Conservation (phyloP, 2,888 invertebrate genomes). For the Himalopsyche japonica region DNA sequence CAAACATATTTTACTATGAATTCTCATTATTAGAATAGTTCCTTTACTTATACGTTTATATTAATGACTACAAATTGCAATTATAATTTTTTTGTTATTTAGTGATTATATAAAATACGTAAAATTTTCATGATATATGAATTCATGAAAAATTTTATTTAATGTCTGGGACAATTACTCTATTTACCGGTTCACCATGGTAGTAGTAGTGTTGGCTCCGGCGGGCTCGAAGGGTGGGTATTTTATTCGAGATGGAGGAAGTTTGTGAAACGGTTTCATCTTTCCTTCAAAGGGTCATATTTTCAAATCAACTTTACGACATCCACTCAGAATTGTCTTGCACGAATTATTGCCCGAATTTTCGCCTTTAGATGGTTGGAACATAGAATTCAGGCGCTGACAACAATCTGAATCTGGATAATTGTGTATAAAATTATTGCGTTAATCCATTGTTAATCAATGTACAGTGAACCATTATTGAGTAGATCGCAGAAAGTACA, state of each 20-base stretch:
- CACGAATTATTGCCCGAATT: constrained; percentile 27
- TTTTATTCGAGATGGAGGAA: background rate
- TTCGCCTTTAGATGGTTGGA: constrained; percentile 7
- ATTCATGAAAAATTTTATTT: background rate
- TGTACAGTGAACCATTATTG: too few species aligned
- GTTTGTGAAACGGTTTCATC: background rate
- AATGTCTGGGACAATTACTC: background rate
- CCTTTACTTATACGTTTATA: too few species aligned
- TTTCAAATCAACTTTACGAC: constrained; percentile 31
- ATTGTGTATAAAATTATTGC: too few species aligned
- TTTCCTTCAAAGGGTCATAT: constrained; percentile 15
- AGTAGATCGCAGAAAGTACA: too few species aligned
- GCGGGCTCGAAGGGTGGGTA: background rate
- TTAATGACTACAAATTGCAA: too few species aligned
- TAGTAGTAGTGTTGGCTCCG: background rate
- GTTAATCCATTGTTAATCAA: too few species aligned
- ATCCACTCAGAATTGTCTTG: constrained; percentile 28
- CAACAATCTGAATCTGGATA: background rate
- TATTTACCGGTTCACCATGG: background rate
- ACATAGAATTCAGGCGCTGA: background rate
- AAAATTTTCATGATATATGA: too few species aligned
- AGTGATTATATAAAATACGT: too few species aligned
- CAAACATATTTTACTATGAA: too few species aligned
- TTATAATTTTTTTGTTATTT: too few species aligned
- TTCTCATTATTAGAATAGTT: too few species aligned